Base-by-base conservation (phyloP, 2,797 vertebrate genomes). In the Catostomus latipinnis region DNA sequence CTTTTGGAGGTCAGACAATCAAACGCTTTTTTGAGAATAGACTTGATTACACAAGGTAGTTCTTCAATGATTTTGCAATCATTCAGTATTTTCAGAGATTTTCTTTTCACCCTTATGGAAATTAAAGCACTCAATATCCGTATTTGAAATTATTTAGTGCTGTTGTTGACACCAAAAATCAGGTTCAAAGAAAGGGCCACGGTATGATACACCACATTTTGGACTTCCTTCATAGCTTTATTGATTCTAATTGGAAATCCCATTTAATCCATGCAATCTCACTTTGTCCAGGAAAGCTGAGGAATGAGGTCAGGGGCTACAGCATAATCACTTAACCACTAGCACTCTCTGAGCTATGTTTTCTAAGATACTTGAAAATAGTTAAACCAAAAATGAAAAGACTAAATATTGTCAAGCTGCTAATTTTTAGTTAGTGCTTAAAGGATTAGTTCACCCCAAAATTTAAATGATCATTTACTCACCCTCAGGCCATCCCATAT, bases 41-140 rank as follows among this genome's bases (percentile, higher is more conserved):
- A 13, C 10, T 46, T 78, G 75, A 77, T 53, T 58, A 76, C n/a
- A 6, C 0, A 7, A 34, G 9, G 9, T 16, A 46, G 11, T 22
- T 14, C 6, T 53, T 63, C 3, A 45, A 43, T 75, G 22, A 54
- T 56, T 66, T 65, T 75, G 73, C 52, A 75, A 66, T 53, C 6
- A 54, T 48, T 54, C 6, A 12, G 11, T 8, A 74, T 56, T 6
- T 67, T 48, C 8, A 54, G 4, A 65, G 13, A 4, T 6, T 6
- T 66, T 56, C 11, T 76, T 6, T 43, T 9, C 57, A 34, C 34
- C 2, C n/a, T 61, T 43, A 34, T n/a, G 6, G 54, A 57, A 56
- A 53, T 43, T 6, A 63, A 63, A 52, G 50, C 54, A 0, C n/a
- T 34, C 60, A 6, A 73, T 22, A 13, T 0, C n/a, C 7, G 67